phyloP scores from a whole-genome alignment of 1,140 invertebrate genomes.

The Hirudo medicinalis region DNA sequence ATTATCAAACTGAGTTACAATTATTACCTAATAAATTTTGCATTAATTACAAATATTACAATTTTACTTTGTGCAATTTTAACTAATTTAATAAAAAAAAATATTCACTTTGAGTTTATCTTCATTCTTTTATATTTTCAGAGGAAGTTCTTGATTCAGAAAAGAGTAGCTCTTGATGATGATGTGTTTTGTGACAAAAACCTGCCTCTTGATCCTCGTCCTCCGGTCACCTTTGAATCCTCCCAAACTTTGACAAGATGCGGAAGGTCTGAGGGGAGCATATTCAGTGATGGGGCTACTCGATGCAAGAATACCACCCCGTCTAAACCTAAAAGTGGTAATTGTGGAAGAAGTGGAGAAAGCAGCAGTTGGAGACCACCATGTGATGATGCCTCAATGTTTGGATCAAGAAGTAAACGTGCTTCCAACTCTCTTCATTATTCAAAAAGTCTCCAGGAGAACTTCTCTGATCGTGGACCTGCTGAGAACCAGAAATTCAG shows the following conservation, averaged over 20 bases:
- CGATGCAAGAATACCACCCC: neutral
- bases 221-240: neutral
- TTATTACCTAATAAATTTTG: neutral
- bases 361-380: neutral
- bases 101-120: no score
- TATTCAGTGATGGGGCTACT: neutral
- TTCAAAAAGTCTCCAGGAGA: no score
- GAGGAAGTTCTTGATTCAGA: neutral
- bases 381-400: no score
- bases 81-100: neutral
- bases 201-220: neutral
- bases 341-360: neutral
- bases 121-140: neutral
- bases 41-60: neutral
- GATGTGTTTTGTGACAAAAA: slow-evolving; percentile 1
- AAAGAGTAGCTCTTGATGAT: neutral
- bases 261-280: no score
- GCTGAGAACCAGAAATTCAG: no score
- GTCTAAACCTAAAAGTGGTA: neutral
- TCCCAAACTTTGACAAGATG: no score
- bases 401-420: no score
- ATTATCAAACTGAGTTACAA: neutral
- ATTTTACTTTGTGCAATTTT: neutral
- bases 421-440: no score
- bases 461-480: no score